A percentile compares a stretch with the other conserved stretches of the same genome.
phyloP scores from a whole-genome alignment of 1,140 invertebrate species.

The Physella acuta region DNA sequence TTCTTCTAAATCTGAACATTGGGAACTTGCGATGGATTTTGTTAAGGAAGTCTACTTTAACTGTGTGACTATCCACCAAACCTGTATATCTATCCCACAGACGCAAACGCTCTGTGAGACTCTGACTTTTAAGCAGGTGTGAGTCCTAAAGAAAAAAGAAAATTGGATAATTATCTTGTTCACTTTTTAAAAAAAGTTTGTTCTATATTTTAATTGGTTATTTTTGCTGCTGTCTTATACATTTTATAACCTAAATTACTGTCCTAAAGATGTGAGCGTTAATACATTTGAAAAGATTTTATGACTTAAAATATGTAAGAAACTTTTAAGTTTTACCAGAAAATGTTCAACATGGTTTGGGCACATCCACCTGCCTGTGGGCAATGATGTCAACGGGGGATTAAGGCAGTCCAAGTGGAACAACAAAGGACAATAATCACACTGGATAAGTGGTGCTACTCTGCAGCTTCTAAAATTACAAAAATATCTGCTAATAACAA shows the following conservation, averaged over 20 bases:
- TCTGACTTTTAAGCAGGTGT: slow-evolving; percentile 76
- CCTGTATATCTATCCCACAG: slow-evolving; percentile 81
- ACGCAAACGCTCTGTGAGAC: slow-evolving; percentile 79
- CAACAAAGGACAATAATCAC: slow-evolving; percentile 88
- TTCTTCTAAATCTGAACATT: slow-evolving; percentile 69
- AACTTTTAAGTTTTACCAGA: slow-evolving; percentile 67
- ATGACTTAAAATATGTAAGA: background rate
- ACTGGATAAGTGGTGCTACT: slow-evolving; percentile 79
- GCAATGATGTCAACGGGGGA: slow-evolving; percentile 83
- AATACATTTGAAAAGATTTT: background rate
- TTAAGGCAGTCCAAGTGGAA: slow-evolving; percentile 92
- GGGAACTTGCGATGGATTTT: slow-evolving; percentile 75
- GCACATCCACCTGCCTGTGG: slow-evolving; percentile 91
- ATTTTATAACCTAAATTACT: too few species aligned
- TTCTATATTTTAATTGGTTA: too few species aligned
- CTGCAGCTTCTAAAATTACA: slow-evolving; percentile 71
- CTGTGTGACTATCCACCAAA: slow-evolving; percentile 78
- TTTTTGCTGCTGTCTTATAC: too few species aligned
- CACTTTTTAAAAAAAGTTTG: background rate
- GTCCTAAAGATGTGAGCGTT: too few species aligned
- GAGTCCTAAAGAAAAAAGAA: slow-evolving; percentile 68
- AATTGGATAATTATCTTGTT: background rate
- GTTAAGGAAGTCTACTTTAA: slow-evolving; percentile 82
- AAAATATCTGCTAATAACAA: background rate
- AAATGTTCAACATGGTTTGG: slow-evolving; percentile 91